Percentiles rank a stretch among this genome's conserved stretches.
phyloP scores from a whole-genome alignment of 2,113 vertebrate species.

The Hirundichthys speculiger region DNA sequence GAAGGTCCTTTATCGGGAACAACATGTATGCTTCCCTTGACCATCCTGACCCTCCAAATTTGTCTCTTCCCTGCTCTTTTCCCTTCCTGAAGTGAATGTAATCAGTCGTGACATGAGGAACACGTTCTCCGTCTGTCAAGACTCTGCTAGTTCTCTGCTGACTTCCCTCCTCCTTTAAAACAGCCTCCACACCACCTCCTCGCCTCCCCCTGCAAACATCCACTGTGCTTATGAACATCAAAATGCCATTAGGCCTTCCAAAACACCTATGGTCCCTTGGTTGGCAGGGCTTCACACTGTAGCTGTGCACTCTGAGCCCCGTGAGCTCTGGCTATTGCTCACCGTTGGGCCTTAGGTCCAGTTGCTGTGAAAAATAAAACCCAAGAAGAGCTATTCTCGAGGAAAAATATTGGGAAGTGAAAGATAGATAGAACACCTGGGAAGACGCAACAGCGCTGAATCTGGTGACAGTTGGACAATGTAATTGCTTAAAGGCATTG shows the following conservation, averaged over 20 bases:
- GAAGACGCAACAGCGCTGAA: slow-evolving; percentile 58
- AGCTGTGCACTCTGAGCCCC: slow-evolving; percentile 65
- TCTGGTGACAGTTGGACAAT: slow-evolving; percentile 53
- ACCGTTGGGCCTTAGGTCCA: slow-evolving; percentile 80
- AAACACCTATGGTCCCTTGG: slow-evolving; percentile 79
- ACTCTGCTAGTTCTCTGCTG: slow-evolving; percentile 64
- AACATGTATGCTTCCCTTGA: slow-evolving; percentile 84
- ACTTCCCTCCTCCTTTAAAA: slow-evolving; percentile 76
- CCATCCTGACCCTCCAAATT: slow-evolving; percentile 56
- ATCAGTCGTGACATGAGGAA: slow-evolving; percentile 99
- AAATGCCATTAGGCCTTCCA: slow-evolving; percentile 95
- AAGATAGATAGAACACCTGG: slow-evolving; percentile 59
- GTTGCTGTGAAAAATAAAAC: slow-evolving; percentile 63
- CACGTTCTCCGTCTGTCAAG: slow-evolving; percentile 70
- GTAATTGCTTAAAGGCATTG: slow-evolving; percentile 60
- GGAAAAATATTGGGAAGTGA: slow-evolving; percentile 64
- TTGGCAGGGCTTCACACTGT: slow-evolving; percentile 58
- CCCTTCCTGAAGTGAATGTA: slow-evolving; percentile 86
- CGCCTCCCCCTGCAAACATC: slow-evolving; percentile 81
- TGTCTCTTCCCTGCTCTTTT: slow-evolving; percentile 54
- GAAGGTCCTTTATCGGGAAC: slow-evolving; percentile 78
- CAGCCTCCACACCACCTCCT: slow-evolving; percentile 77
- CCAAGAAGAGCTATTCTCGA: slow-evolving; percentile 50
- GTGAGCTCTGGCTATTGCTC: slow-evolving; percentile 70
- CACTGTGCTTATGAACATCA: slow-evolving; percentile 95